A percentile compares a stretch with the other conserved stretches of the same genome.
Conservation (phyloP, 92 coral and sea anemone species). For the Epizoanthus illoricatus region DNA sequence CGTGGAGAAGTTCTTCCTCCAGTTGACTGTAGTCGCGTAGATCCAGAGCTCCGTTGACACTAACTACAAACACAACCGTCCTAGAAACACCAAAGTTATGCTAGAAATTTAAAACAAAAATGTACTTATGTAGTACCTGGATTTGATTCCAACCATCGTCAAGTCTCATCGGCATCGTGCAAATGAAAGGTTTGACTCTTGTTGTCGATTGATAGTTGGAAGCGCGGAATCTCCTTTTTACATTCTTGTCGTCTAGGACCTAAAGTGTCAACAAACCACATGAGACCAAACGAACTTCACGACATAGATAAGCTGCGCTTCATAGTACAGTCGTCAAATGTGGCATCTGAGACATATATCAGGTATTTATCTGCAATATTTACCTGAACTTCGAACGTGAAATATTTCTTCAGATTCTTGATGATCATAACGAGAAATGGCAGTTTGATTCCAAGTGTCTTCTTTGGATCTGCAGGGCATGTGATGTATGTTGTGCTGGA, state of each 20-base stretch:
- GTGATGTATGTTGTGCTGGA: constrained; percentile 94
- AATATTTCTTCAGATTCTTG: constrained; percentile 97
- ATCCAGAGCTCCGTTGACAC: not conserved
- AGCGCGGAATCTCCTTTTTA: constrained; percentile 93
- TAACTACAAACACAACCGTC: constrained; percentile 29
- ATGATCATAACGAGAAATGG: constrained; percentile 99
- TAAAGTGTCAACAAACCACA: constrained; percentile 93
- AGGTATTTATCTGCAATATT: not conserved
- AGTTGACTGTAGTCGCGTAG: no score
- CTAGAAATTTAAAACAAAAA: not conserved
- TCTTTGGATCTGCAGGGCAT: constrained; percentile 90
- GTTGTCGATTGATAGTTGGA: constrained; percentile 99
- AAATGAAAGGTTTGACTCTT: constrained; percentile 97
- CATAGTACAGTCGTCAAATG: constrained; percentile 17
- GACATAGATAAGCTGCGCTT: not conserved
- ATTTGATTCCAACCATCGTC: constrained; percentile 99
- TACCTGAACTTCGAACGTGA: constrained; percentile 99
- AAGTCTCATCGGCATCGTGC: constrained; percentile 99
- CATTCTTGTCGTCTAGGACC: constrained; percentile 99
- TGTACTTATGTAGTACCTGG: constrained; percentile 85
- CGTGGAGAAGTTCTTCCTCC: constrained; percentile 17
- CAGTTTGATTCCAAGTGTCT: constrained; percentile 97
- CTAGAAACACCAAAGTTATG: not conserved
- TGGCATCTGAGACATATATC: not conserved
- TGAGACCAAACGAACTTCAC: not conserved